Evolutionary conservation across 2,888 invertebrate species (phyloP), one percentile per base, ranked within the genome.

Genomic region (Polydrusus tereticollis): DNA sequence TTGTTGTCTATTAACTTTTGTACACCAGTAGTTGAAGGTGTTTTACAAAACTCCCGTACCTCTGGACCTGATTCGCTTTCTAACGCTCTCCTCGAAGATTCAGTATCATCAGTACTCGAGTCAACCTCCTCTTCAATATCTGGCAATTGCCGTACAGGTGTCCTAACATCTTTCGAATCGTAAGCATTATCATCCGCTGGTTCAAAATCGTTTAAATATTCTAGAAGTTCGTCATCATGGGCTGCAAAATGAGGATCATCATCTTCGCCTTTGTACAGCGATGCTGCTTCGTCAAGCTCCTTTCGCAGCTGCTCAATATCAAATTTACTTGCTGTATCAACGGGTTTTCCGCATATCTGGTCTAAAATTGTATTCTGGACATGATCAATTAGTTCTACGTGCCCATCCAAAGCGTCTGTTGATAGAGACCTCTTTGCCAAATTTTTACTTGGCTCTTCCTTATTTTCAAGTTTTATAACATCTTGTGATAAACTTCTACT

Each of bases 351-450:
- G 29, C 76, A 77, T 16, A 80, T 76, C 55, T 77, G 76, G 47
- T 79, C 79, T 58, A 79, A 63, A 2, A 78, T 50, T 36, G 78
- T 76, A 47, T 77, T 79, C 62, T 80, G 78, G 33, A 77, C 76
- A 45, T 79, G 73, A 57, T 77, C 76, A 6, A 79, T 69, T 21
- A 78, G 50, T 23, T 76, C 72, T 41, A 78, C 78, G 43, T 77
- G 78, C 50, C 76, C 74, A 33, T 77, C 57, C 0, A 77, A 60
- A 18, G 76, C 72, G 21, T 73, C 70, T 36, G 70, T 55, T 10
- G 60, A 62, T 12, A 69, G 60, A 23, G 70, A 45, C 26, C 65
- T 64, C 33, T 50, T 33, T 8, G 21, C 21, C 6, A 55, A 12
- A 3, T 36, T 47, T 23, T 65, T 60, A 38, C 16, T 50, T 4